Conservation (phyloP, 2,113 vertebrate genomes). For the Chionis minor region DNA sequence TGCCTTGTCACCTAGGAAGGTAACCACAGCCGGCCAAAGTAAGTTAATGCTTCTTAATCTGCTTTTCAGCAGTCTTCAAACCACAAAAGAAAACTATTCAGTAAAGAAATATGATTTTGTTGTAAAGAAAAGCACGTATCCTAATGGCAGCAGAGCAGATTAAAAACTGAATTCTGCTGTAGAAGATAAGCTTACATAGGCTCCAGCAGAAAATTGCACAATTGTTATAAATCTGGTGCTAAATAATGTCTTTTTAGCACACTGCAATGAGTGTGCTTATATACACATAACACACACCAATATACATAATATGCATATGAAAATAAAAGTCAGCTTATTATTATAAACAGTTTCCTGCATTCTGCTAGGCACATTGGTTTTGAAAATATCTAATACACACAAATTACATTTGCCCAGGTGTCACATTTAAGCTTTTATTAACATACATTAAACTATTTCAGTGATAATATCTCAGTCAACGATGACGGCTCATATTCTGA, state of each 20-base stretch:
- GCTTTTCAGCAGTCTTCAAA: constrained; percentile 16
- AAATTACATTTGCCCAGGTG: not conserved
- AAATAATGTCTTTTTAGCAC: not conserved
- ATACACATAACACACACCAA: not conserved
- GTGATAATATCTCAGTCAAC: not conserved
- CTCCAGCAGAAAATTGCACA: not conserved
- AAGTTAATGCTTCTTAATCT: constrained; percentile 28
- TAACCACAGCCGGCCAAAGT: not conserved
- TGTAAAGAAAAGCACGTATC: not conserved
- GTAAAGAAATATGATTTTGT: not conserved
- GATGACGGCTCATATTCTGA: not conserved
- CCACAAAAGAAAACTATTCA: not conserved
- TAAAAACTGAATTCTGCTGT: constrained; percentile 8
- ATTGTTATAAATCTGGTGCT: not conserved
- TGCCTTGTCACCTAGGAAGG: constrained; percentile 91
- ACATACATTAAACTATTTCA: not conserved
- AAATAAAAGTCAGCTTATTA: not conserved
- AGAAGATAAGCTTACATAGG: not conserved
- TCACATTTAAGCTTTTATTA: not conserved
- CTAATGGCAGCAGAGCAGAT: constrained; percentile 9
- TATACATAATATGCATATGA: not conserved
- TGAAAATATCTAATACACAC: not conserved
- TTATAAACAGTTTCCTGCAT: not conserved
- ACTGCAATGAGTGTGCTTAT: not conserved
- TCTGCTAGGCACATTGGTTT: not conserved